Percentiles rank a stretch among this genome's conserved stretches.
These are phyloP conservation scores for Eremophila alpestris DNA, from an alignment of 2,797 vertebrate genomes.

Conservation along the genomic window DNA sequence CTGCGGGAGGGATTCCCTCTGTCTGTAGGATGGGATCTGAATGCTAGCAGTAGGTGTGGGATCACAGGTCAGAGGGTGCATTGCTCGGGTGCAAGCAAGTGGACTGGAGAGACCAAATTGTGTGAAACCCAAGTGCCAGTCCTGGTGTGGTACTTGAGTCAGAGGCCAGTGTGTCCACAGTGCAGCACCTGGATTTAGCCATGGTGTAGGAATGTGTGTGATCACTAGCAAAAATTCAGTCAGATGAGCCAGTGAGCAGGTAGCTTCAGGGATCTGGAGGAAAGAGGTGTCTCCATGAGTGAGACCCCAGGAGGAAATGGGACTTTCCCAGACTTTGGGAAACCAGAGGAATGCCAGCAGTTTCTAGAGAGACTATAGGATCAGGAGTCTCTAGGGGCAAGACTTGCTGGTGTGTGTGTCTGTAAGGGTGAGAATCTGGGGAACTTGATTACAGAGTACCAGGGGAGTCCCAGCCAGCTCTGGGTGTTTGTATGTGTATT, in stretches of 20 bases:
- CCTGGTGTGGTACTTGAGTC: no score
- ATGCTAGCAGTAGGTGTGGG: not conserved
- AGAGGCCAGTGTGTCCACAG: not conserved
- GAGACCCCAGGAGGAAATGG: not conserved
- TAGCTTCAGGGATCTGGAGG: not conserved
- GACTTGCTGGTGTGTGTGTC: not conserved
- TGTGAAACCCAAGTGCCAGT: not conserved
- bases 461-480: not conserved
- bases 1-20: not conserved
- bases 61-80: not conserved
- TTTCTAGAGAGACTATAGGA: not conserved
- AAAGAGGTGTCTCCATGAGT: accelerated
- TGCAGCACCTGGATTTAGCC: not conserved
- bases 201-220: not conserved
- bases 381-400: not conserved
- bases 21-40: not conserved
- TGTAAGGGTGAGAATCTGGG: not conserved
- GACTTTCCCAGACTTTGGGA: not conserved
- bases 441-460: not conserved
- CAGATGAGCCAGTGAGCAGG: accelerated
- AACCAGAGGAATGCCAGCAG: not conserved
- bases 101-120: not conserved
- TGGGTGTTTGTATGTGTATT: accelerated
- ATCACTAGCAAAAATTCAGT: not conserved
- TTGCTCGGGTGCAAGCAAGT: not conserved